phyloP scores from a whole-genome alignment of 2,797 vertebrate genomes.

The Eidolon dupreanum region DNA sequence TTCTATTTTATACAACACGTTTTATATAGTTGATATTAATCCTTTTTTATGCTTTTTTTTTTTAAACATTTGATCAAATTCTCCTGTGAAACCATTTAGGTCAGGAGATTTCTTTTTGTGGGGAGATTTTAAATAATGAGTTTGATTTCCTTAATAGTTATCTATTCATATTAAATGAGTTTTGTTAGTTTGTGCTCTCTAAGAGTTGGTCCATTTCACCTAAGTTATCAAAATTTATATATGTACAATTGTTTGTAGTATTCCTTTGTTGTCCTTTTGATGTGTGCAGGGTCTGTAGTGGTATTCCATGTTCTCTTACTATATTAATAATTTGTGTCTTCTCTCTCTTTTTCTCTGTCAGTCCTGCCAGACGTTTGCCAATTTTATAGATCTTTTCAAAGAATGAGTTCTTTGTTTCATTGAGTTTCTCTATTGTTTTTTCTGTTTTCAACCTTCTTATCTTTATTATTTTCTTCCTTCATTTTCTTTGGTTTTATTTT shows the following conservation, averaged over 20 bases:
- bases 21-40: background rate
- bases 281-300: too few species aligned
- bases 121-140: background rate
- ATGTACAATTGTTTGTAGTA: background rate
- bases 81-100: background rate
- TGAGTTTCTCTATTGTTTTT: background rate
- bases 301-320: background rate
- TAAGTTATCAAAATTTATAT: background rate
- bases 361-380: background rate
- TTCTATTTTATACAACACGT: background rate
- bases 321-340: background rate
- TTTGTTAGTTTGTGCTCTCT: background rate
- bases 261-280: background rate
- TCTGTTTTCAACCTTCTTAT: background rate
- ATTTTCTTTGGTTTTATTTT: conserved; percentile 5
- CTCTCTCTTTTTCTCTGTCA: background rate
- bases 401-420: background rate
- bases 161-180: background rate
- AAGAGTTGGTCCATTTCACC: background rate
- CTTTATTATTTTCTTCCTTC: background rate
- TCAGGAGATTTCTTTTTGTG: background rate
- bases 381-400: background rate
- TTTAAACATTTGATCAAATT: background rate
- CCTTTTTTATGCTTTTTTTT: background rate
- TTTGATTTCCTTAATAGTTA: background rate